phyloP scores from a whole-genome alignment of 1,140 invertebrate species.

The Caenorhabditis briggsae region DNA sequence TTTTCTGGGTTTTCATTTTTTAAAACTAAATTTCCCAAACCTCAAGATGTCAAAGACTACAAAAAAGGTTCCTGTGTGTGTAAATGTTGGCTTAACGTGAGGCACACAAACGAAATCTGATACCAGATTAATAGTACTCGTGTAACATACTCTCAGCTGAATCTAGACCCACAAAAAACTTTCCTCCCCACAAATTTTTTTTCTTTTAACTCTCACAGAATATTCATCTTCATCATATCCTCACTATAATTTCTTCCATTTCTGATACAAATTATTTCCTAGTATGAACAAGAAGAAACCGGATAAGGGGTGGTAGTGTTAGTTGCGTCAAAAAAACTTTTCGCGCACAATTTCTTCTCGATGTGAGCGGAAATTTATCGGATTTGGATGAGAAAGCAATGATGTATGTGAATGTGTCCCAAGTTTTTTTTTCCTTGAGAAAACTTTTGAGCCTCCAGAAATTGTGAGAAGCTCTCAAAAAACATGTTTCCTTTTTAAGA shows the following conservation, averaged over 20 bases:
- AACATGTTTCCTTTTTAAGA: not conserved
- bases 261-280: not conserved
- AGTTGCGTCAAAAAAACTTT: conserved; percentile 1
- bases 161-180: too few relatives aligned
- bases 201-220: too few relatives aligned
- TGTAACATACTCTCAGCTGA: not conserved
- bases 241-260: not conserved
- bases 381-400: not conserved
- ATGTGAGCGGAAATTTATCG: conserved; percentile 9
- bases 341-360: not conserved
- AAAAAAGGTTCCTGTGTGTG: not conserved
- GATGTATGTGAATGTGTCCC: conserved; percentile 30
- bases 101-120: conserved; percentile 1
- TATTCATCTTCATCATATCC: not conserved
- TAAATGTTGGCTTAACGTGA: not conserved
- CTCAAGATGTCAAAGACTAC: too few relatives aligned
- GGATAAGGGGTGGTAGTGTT: not conserved
- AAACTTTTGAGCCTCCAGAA: not conserved
- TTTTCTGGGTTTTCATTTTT: too few relatives aligned
- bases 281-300: not conserved
- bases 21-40: too few relatives aligned
- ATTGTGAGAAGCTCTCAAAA: not conserved
- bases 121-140: conserved; percentile 22
- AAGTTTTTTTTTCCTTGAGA: not conserved
- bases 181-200: too few relatives aligned